Evolutionary conservation across 2,797 vertebrate species (phyloP).

Genomic region (Alouatta caraya): DNA sequence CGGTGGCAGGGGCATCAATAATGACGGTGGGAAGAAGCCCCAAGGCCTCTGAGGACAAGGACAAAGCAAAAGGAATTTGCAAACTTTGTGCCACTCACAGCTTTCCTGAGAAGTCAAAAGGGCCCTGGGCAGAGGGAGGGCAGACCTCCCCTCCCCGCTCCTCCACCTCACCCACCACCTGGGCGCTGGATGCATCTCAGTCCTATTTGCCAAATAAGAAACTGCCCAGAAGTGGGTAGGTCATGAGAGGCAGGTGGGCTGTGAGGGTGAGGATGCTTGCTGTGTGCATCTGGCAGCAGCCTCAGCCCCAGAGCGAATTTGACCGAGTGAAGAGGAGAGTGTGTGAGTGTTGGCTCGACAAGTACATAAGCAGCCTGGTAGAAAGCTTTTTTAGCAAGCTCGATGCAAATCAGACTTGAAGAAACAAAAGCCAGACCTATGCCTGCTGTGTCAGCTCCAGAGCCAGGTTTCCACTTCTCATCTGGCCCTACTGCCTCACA

Average conservation of each 20-base stretch:
- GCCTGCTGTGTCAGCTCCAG: slow-evolving; percentile 8
- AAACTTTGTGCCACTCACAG: not conserved
- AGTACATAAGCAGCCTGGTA: not conserved
- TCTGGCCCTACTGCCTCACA: not conserved
- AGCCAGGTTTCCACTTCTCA: not conserved
- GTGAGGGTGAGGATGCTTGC: not conserved
- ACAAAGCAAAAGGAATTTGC: not conserved
- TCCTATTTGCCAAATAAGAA: not conserved
- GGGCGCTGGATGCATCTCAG: not conserved
- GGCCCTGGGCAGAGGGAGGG: not conserved
- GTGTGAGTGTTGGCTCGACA: not conserved
- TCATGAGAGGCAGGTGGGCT: not conserved
- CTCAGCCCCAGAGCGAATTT: not conserved
- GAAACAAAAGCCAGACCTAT: slow-evolving; percentile 14
- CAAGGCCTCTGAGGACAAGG: not conserved
- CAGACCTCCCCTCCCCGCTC: not conserved
- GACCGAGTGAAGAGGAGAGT: not conserved
- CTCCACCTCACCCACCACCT: not conserved
- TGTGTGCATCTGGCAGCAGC: slow-evolving; percentile 13
- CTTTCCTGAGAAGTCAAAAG: not conserved
- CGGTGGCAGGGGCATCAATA: not conserved
- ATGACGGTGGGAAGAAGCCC: not conserved
- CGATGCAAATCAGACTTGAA: not conserved
- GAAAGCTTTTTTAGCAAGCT: slow-evolving; percentile 47
- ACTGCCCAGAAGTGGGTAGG: not conserved